Base-by-base conservation (phyloP, 2,888 invertebrate species). In the Elmis aenea region DNA sequence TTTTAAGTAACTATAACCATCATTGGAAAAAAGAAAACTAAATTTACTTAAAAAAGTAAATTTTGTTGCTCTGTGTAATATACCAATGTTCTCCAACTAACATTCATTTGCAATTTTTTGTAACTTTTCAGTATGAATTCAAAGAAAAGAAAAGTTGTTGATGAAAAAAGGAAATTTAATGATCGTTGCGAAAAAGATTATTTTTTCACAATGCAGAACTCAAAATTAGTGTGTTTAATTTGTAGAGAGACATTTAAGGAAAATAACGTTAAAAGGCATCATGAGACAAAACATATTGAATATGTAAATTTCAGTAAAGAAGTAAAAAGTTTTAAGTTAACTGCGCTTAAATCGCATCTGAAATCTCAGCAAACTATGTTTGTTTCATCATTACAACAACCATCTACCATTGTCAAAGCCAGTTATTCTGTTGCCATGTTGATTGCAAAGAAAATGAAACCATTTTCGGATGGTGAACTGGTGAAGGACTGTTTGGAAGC, bases 161-260 rank as follows among this genome's bases (percentile, higher is more conserved):
- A n/a, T 12, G 20, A 30, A 30, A 3, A 30, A n/a, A 21, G 21
- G n/a, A 30, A 21, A 21, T 30, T 10, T 30, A 20, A 12, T 12
- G 21, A 20, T 9, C 5, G n/a, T 5, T 26, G 11, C 6, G 26
- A 26, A 26, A 9, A 26, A 21, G 13, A 30, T 8, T 20, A 30
- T 10, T 30, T 21, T 21, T 30, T 30, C 11, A 13, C 12, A 21
- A 21, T 21, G 3, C 30, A 30, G n/a, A 30, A 30, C 10, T 10
- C 30, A 22, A 30, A 30, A 30, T 30, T 21, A 30, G 3, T 30
- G 20, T 30, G 20, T 4, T 10, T 8, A 30, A 10, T 30, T 30
- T 30, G 21, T 12, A 8, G 20, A 21, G 21, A 30, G 20, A 30
- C 11, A 30, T 30, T 30, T 30, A 18, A 30, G 30, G 11, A 30